Percentiles rank a stretch among this genome's conserved stretches.
Conservation (phyloP, 2,888 invertebrate genomes). For the Eristalis intricaria region DNA sequence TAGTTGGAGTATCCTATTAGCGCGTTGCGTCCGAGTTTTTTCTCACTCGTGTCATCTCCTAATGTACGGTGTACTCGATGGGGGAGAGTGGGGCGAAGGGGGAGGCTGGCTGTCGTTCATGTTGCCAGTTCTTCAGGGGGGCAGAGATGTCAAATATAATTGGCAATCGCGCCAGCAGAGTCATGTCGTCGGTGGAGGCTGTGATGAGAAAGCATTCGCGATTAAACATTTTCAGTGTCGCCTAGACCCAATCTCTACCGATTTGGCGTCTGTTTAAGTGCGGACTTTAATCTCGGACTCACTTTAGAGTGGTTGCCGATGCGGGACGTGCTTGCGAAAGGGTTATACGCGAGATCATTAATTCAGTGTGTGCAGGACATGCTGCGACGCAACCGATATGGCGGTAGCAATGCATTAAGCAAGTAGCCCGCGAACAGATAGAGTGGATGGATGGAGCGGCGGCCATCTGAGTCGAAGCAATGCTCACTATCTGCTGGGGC, state of each 20-base stretch:
- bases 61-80: conserved; percentile 44
- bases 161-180: conserved; percentile 64
- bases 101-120: conserved; percentile 47
- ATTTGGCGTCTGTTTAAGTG: conserved; percentile 68
- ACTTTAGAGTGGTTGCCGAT: conserved; percentile 23
- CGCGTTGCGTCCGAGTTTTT: conserved; percentile 39
- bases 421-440: background rate
- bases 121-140: conserved; percentile 41
- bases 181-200: conserved; percentile 53
- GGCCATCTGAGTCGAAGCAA: background rate
- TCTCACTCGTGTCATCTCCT: conserved; percentile 66
- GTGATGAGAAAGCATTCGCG: conserved; percentile 59
- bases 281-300: conserved; percentile 67
- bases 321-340: conserved; percentile 41
- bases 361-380: conserved; percentile 47
- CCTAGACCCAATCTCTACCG: conserved; percentile 56
- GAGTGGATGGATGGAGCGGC: too few relatives aligned
- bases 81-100: conserved; percentile 15
- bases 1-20: conserved; percentile 53
- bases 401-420: conserved; percentile 15
- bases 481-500: background rate
- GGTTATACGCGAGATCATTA: conserved; percentile 61
- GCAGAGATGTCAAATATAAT: conserved; percentile 67
- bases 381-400: conserved; percentile 35
- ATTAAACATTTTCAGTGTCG: conserved; percentile 68